A percentile compares a stretch with the other conserved stretches of the same genome.
Evolutionary conservation across 2,113 vertebrate genomes (phyloP).

Genomic region (Pedionomus torquatus): DNA sequence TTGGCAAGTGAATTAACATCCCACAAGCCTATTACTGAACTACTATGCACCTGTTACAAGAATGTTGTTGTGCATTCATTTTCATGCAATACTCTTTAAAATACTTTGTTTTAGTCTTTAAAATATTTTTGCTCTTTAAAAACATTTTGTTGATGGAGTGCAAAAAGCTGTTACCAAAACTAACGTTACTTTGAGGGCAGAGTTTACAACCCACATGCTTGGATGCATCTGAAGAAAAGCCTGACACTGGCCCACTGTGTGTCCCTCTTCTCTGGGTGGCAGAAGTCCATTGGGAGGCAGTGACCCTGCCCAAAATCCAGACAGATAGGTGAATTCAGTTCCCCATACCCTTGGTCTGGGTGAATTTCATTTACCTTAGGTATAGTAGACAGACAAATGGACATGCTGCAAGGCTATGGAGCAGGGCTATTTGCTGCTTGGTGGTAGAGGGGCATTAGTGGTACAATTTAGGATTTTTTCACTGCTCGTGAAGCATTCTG

Average conservation of each 20-base stretch:
- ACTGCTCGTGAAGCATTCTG: neutral
- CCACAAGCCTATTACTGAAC: slow-evolving; percentile 55
- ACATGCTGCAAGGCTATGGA: neutral
- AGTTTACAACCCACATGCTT: rapidly evolving
- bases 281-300: neutral
- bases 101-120: too few species aligned
- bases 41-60: slow-evolving; percentile 56
- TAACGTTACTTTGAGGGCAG: neutral
- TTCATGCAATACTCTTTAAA: rapidly evolving
- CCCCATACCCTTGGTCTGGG: neutral
- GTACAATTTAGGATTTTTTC: neutral
- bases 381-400: neutral
- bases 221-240: neutral
- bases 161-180: slow-evolving; percentile 2
- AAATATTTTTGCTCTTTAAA: slow-evolving; percentile 2
- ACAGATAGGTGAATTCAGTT: rapidly evolving
- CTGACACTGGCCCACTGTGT: rapidly evolving
- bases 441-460: neutral
- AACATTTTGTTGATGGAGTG: neutral
- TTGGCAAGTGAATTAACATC: slow-evolving; percentile 71
- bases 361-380: neutral
- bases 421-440: neutral
- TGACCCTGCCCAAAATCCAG: neutral
- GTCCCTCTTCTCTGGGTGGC: neutral
- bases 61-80: neutral